Evolutionary conservation across 2,113 vertebrate species (phyloP), one percentile per base, ranked within the genome.

Genomic region (Istiophorus platypterus): DNA sequence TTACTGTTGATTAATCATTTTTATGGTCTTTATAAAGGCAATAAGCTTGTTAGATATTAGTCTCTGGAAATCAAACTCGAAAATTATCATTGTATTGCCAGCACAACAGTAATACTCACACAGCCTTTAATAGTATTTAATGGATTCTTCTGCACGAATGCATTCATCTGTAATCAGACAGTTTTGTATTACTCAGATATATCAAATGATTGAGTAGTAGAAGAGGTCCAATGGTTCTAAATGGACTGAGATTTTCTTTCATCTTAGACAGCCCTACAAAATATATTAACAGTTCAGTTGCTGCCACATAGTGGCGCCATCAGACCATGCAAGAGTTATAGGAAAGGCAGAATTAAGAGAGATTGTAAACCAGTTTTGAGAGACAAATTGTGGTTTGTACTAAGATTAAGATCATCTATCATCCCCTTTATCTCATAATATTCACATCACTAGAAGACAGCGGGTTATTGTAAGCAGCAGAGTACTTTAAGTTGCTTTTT

Each of bases 301-400:
- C 41, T 75, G 31, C 91, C 93, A 90, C 92, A 91, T 0, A 22
- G 82, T 85, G 91, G 92, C 76, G 83, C 84, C 72, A 74, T 81
- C 31, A 54, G 58, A 67, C 78, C 71, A 59, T 45, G 14, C 1
- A 26, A 61, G 22, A 58, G 22, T 66, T 31, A n/a, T 2, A 59
- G 62, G 22, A 54, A 18, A 0, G 13, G 24, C 12, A 9, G 10
- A 41, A 29, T 31, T 45, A 8, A 31, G 5, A 47, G 5, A 47
- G 31, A 37, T 47, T 71, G 2, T n/a, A 5, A 67, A 61, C 4
- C 47, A 27, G 47, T 49, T 82, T 82, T 64, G 14, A 77, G 17
- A 56, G 47, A 57, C 14, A 56, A 3, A 63, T 73, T 80, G 14
- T 51, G 37, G 2, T 57, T 52, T 37, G 15, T 58, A 7, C 12